Evolutionary conservation across 2,113 vertebrate genomes (phyloP).

Genomic region (Mohoua ochrocephala): DNA sequence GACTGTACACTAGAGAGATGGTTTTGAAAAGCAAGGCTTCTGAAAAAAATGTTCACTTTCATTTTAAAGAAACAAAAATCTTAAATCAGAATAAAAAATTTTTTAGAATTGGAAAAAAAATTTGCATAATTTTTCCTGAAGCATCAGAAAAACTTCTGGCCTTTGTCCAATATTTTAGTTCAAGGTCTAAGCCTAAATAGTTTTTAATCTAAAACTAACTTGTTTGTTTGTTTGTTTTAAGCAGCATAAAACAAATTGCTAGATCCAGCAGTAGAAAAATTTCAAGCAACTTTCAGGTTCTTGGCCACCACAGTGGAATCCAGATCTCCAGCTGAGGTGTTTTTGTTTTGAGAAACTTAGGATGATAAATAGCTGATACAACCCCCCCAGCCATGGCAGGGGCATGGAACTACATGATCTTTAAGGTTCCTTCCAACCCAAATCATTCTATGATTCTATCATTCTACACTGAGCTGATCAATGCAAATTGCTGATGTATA

Average conservation of each 20-base stretch:
- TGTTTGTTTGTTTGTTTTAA: background rate
- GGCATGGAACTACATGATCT: background rate
- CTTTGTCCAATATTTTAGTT: background rate
- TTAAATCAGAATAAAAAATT: background rate
- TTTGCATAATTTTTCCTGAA: background rate
- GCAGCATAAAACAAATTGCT: background rate
- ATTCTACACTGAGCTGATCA: background rate
- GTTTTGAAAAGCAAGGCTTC: background rate
- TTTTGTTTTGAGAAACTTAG: background rate
- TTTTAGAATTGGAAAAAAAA: background rate
- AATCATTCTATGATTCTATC: background rate
- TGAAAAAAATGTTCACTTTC: background rate
- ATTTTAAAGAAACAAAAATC: background rate
- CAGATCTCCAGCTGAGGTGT: background rate
- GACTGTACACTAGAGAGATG: background rate
- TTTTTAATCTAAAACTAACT: background rate
- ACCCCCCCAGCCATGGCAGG: rapidly evolving
- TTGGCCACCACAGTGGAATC: background rate
- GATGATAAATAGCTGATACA: background rate
- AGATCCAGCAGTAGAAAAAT: background rate
- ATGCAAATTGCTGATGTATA: background rate
- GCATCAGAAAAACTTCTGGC: background rate
- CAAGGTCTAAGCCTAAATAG: background rate
- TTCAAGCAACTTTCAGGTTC: background rate
- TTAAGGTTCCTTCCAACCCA: background rate